These are phyloP conservation scores for Anguilla rostrata DNA, from an alignment of 2,113 vertebrate genomes.

Conservation along the genomic window DNA sequence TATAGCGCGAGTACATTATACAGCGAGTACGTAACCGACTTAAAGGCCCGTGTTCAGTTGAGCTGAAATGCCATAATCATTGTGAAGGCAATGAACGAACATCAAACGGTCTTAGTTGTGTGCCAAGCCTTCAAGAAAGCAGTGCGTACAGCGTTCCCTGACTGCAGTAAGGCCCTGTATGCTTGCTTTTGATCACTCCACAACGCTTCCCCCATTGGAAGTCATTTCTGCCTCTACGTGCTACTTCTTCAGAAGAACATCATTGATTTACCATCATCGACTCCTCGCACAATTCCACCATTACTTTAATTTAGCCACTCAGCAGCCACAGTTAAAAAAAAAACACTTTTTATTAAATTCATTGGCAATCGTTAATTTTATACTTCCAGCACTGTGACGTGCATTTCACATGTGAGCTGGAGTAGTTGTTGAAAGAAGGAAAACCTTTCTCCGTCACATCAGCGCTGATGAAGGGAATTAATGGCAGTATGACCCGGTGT, in stretches of 20 bases:
- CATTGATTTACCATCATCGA: no score
- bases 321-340: neutral
- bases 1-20: constrained; percentile 3
- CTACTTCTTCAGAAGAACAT: neutral
- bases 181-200: no score
- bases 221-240: no score
- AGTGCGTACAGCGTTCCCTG: no score
- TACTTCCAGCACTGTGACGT: neutral
- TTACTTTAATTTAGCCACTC: no score
- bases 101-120: neutral
- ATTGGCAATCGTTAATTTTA: neutral
- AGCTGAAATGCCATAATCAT: constrained; percentile 40
- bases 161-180: no score
- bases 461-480: constrained; percentile 5
- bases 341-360: no score
- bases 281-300: no score
- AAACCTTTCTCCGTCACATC: neutral
- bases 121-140: no score
- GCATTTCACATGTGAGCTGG: no score
- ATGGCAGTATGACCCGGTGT: neutral
- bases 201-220: no score
- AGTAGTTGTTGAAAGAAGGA: neutral
- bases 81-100: constrained; percentile 29
- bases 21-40: constrained; percentile 42
- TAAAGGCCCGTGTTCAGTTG: constrained; percentile 42